Conservation (phyloP, 2,113 vertebrate genomes). For the Corythoichthys haematopterus region DNA sequence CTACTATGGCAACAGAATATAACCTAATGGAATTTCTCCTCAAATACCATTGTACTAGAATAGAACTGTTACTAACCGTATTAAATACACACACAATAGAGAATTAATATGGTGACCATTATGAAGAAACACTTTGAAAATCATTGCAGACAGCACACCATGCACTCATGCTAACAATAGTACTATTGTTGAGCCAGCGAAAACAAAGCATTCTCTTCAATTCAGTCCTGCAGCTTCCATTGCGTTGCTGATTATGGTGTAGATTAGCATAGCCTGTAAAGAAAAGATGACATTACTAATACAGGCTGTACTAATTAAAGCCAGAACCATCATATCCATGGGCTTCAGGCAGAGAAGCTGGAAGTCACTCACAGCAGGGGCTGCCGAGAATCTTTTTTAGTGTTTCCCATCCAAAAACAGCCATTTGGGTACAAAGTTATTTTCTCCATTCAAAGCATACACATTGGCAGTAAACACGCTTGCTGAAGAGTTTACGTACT, state of each 20-base stretch:
- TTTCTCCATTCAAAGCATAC: no score
- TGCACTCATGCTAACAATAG: no score
- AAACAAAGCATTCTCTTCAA: not conserved
- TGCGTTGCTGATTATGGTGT: slow-evolving; percentile 80
- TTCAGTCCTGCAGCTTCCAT: slow-evolving; percentile 13
- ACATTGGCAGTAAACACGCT: no score
- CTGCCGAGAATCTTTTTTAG: no score
- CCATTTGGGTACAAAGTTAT: no score
- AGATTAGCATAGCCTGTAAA: slow-evolving; percentile 85
- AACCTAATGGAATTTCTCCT: no score
- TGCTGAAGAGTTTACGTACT: no score
- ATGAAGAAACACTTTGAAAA: not conserved
- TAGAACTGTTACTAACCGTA: no score
- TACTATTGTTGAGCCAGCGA: not conserved
- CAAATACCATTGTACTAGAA: no score
- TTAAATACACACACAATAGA: not conserved
- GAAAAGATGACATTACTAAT: slow-evolving; percentile 78
- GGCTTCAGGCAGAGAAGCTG: not conserved
- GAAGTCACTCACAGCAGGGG: no score
- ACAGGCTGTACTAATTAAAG: slow-evolving; percentile 86
- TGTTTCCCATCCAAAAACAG: no score
- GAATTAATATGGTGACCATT: not conserved
- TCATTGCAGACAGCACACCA: not conserved
- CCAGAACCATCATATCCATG: slow-evolving; percentile 73
- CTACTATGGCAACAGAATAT: no score